Evolutionary conservation across 2,113 vertebrate genomes (phyloP).

Genomic region (Orcinus orca): DNA sequence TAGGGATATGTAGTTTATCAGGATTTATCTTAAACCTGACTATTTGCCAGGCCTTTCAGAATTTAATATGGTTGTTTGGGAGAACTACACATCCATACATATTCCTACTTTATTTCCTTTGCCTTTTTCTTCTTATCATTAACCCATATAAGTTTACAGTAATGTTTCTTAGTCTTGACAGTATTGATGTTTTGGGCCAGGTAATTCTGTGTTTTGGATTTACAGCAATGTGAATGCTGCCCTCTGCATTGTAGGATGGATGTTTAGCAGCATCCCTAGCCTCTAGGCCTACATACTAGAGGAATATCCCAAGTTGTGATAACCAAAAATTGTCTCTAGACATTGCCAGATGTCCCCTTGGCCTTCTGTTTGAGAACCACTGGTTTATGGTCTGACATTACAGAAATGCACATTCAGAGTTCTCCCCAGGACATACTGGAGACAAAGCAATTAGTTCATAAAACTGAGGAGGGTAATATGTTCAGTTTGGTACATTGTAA

Average conservation of each 20-base stretch:
- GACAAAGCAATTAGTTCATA: background rate
- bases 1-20: background rate
- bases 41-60: background rate
- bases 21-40: background rate
- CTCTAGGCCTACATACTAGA: background rate
- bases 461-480: background rate
- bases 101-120: slow-evolving; percentile 7
- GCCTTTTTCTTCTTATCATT: background rate
- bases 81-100: background rate
- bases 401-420: background rate
- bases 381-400: background rate
- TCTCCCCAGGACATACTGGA: background rate
- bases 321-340: background rate
- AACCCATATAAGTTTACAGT: background rate
- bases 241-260: background rate
- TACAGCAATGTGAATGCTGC: background rate
- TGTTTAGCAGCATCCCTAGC: background rate
- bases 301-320: background rate
- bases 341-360: background rate
- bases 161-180: background rate
- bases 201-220: slow-evolving; percentile 14
- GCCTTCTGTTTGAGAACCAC: background rate
- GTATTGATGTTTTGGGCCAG: background rate
- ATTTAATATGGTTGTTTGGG: background rate
- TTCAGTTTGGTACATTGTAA: background rate